Percentiles rank a stretch among this genome's conserved stretches.
phyloP scores from a whole-genome alignment of 2,888 invertebrate genomes.

The Parapristionchus giblindavisi region DNA sequence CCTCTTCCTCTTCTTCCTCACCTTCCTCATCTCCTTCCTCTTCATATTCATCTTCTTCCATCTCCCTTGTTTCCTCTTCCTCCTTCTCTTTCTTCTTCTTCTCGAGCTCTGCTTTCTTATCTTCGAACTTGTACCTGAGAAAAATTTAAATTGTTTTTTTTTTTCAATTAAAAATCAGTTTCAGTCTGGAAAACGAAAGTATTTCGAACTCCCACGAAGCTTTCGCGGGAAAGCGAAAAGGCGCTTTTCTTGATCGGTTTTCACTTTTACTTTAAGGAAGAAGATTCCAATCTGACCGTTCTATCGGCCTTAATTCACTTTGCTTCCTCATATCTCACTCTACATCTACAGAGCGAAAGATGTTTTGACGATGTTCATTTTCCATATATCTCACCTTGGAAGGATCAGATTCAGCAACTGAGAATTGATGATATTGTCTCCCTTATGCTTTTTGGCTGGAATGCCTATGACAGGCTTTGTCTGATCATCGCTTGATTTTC shows the following conservation, averaged over 20 bases:
- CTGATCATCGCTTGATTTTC: constrained; percentile 36
- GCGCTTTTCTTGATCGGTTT: too few species aligned
- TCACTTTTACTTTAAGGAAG: constrained; percentile 7
- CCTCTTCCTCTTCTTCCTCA: constrained; percentile 19
- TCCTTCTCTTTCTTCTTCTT: constrained; percentile 23
- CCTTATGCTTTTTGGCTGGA: constrained; percentile 47
- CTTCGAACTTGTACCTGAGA: background rate
- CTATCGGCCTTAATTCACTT: constrained; percentile 27
- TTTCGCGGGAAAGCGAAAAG: too few species aligned
- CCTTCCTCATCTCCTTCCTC: background rate
- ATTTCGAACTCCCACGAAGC: background rate
- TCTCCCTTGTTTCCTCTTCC: too few species aligned
- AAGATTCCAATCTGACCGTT: background rate
- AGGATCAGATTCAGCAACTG: constrained; percentile 53
- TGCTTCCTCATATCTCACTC: constrained; percentile 18
- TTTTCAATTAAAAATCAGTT: background rate
- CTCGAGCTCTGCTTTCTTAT: constrained; percentile 11
- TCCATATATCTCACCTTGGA: constrained; percentile 44
- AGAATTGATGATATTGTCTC: constrained; percentile 56
- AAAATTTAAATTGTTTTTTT: constrained; percentile 1
- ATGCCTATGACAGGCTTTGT: too few species aligned
- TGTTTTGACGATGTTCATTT: too few species aligned
- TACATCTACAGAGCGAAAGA: too few species aligned
- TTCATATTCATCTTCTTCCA: constrained; percentile 8
- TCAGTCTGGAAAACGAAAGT: constrained; percentile 7